These are phyloP conservation scores for Crotophaga sulcirostris DNA, from an alignment of 2,113 vertebrate species.

Conservation along the genomic window DNA sequence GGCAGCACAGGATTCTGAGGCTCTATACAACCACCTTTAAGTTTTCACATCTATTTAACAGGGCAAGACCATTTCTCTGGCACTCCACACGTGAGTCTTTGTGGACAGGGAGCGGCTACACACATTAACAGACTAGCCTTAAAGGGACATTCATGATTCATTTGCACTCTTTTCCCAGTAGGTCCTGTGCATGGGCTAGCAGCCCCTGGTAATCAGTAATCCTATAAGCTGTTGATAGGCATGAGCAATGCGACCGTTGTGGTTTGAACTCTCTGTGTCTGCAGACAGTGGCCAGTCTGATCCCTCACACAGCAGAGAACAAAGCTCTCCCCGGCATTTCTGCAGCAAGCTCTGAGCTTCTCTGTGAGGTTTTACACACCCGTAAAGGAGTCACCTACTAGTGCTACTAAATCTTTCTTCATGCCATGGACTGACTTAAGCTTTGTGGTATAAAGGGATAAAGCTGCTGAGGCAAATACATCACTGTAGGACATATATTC, in stretches of 20 bases:
- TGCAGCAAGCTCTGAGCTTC: background rate
- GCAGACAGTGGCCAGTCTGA: background rate
- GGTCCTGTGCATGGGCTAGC: background rate
- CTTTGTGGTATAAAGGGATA: background rate
- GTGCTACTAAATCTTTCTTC: background rate
- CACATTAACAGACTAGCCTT: background rate
- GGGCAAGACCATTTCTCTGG: background rate
- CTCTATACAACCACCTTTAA: background rate
- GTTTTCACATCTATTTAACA: background rate
- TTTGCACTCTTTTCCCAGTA: background rate
- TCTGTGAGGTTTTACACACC: background rate
- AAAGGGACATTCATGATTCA: background rate
- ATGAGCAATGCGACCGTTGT: rapidly evolving
- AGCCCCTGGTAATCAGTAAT: background rate
- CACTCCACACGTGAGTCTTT: background rate
- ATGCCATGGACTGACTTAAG: background rate
- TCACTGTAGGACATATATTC: background rate
- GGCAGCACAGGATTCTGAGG: background rate
- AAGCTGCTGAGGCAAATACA: background rate
- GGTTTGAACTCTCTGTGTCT: background rate
- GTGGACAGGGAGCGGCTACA: background rate
- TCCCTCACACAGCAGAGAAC: background rate
- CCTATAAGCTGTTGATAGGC: background rate
- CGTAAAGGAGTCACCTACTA: background rate
- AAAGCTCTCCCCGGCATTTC: background rate